These are phyloP conservation scores for Chrysolina oricalcia DNA, from an alignment of 2,888 invertebrate genomes.

Conservation along the genomic window DNA sequence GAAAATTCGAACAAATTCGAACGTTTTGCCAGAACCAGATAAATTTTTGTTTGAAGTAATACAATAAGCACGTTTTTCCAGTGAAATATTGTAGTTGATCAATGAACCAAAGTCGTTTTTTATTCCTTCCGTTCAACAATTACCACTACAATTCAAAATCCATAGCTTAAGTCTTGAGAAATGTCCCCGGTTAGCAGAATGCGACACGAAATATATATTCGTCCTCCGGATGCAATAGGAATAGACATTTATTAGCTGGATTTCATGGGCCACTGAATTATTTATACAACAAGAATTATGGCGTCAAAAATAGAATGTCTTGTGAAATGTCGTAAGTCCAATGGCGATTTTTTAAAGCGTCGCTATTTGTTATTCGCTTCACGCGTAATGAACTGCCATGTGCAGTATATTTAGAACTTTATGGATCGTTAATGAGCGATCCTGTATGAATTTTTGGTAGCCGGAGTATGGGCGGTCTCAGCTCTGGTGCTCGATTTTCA, in stretches of 20 bases:
- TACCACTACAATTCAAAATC: not conserved
- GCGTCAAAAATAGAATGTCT: conserved; percentile 58
- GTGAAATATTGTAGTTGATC: no score
- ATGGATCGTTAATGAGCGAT: conserved; percentile 58
- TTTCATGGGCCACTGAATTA: conserved; percentile 45
- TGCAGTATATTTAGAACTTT: conserved; percentile 56
- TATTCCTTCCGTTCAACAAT: not conserved
- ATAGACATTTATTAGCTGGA: conserved; percentile 40
- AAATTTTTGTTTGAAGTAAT: no score
- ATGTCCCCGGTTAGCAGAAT: not conserved
- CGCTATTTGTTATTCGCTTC: conserved; percentile 59
- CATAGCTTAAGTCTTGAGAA: not conserved
- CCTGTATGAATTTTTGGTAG: not conserved
- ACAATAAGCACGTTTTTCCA: no score
- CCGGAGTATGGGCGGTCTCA: no score
- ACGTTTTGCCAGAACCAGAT: no score
- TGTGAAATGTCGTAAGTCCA: conserved; percentile 58
- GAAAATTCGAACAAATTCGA: no score
- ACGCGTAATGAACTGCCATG: conserved; percentile 56
- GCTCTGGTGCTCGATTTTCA: no score
- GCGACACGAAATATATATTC: conserved; percentile 28
- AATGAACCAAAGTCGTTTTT: not conserved
- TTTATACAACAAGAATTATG: conserved; percentile 53
- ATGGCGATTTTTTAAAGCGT: conserved; percentile 58
- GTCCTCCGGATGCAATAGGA: conserved; percentile 31